Percentiles rank a stretch among this genome's conserved stretches.
These are phyloP conservation scores for Gasterosteus aculeatus DNA, from an alignment of 2,113 vertebrate species.

Conservation along the genomic window DNA sequence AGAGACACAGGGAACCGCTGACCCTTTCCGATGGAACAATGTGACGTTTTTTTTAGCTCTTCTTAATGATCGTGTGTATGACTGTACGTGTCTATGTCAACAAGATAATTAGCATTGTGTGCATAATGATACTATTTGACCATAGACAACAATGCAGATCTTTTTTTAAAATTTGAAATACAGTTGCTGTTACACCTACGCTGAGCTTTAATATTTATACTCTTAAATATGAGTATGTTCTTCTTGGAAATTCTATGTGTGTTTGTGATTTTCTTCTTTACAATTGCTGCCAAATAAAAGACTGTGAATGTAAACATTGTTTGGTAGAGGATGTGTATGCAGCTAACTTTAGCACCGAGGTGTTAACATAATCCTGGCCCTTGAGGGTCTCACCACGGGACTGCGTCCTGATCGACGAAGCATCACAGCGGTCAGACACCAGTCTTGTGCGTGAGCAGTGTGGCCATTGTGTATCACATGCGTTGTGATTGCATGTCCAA, in stretches of 20 bases:
- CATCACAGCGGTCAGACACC: not conserved
- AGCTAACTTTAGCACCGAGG: not conserved
- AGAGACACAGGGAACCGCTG: constrained; percentile 15
- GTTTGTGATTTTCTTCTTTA: constrained; percentile 52
- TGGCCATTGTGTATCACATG: constrained; percentile 47
- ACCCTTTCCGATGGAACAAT: not conserved
- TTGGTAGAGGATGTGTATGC: not conserved
- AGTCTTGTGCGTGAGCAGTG: constrained; percentile 29
- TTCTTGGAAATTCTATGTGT: constrained; percentile 8
- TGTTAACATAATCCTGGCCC: not conserved
- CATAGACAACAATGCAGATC: not conserved
- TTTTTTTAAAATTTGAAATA: not conserved
- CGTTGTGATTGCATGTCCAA: constrained; percentile 31
- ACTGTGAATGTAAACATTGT: constrained; percentile 35
- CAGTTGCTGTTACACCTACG: accelerated
- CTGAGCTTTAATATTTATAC: constrained; percentile 14
- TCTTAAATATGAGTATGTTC: not conserved
- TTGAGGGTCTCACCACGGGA: not conserved
- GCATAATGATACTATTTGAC: not conserved
- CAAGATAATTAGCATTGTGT: not conserved
- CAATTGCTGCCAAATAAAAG: constrained; percentile 57
- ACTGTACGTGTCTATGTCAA: not conserved
- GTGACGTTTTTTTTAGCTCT: constrained; percentile 9
- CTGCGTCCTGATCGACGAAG: not conserved
- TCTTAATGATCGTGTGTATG: not conserved